A percentile compares a stretch with the other conserved stretches of the same genome.
Evolutionary conservation across 2,888 invertebrate species (phyloP).

Genomic region (Drosophila anomelani): DNA sequence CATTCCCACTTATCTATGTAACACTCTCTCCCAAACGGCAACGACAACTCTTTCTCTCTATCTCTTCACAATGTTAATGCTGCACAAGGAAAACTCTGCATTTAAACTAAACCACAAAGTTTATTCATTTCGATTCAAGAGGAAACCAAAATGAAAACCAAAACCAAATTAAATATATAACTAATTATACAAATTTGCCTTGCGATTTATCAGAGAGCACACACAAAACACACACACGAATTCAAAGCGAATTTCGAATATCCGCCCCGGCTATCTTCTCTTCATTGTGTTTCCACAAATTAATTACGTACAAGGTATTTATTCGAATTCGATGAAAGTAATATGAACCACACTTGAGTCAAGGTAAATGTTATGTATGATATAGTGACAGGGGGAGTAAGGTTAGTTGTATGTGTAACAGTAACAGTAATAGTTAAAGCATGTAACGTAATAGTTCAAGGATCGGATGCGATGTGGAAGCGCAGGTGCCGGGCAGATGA

Average conservation of each 20-base stretch:
- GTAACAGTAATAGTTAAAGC: conserved; percentile 75
- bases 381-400: conserved; percentile 63
- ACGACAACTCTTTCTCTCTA: conserved; percentile 52
- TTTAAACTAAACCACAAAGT: conserved; percentile 67
- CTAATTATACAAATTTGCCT: conserved; percentile 53
- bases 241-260: conserved; percentile 20
- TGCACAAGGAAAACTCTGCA: conserved; percentile 82
- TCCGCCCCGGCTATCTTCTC: conserved; percentile 37
- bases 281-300: conserved; percentile 43
- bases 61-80: conserved; percentile 78
- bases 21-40: conserved; percentile 55
- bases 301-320: conserved; percentile 45
- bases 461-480: conserved; percentile 54
- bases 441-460: conserved; percentile 72
- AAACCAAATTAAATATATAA: conserved; percentile 40
- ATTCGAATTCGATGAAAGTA: conserved; percentile 33
- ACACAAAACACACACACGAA: conserved; percentile 34
- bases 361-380: conserved; percentile 71
- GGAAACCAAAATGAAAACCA: conserved; percentile 16
- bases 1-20: conserved; percentile 65
- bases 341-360: conserved; percentile 6
- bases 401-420: conserved; percentile 69
- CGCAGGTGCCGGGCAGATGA: conserved; percentile 15
- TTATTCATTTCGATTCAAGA: conserved; percentile 61
- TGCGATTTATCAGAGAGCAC: conserved; percentile 53